Percentiles rank a stretch among this genome's conserved stretches.
Evolutionary conservation across 2,797 vertebrate species (phyloP).

Genomic region (Myotis pilosus): DNA sequence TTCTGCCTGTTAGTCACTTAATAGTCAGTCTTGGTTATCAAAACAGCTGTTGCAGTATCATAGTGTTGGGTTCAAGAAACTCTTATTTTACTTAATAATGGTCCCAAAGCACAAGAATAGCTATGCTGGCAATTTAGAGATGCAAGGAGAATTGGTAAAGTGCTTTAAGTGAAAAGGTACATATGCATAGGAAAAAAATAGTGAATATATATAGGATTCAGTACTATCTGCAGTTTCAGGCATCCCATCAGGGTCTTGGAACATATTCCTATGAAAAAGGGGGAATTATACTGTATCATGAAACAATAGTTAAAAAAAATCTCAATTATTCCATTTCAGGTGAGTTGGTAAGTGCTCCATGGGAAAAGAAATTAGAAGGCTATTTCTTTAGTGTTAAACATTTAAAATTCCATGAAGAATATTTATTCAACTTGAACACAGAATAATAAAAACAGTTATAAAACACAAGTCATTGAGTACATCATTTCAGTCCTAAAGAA

Average conservation of each 20-base stretch:
- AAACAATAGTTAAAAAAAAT: not conserved
- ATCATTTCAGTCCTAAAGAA: slow-evolving; percentile 66
- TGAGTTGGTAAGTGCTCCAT: not conserved
- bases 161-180: not conserved
- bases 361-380: not conserved
- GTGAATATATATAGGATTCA: not conserved
- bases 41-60: not conserved
- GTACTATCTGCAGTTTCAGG: not conserved
- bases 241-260: not conserved
- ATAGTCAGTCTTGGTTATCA: not conserved
- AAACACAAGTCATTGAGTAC: slow-evolving; percentile 44
- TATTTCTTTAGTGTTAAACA: not conserved
- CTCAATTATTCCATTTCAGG: not conserved
- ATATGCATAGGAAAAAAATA: not conserved
- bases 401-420: slow-evolving; percentile 52
- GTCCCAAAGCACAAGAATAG: not conserved
- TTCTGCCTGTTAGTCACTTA: not conserved
- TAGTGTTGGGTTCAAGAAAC: not conserved
- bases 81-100: not conserved
- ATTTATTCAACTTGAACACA: slow-evolving; percentile 64
- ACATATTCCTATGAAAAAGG: not conserved
- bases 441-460: slow-evolving; percentile 44
- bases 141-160: not conserved
- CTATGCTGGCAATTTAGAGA: not conserved
- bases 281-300: not conserved